Percentiles rank a stretch among this genome's conserved stretches.
phyloP scores from a whole-genome alignment of 1,140 invertebrate species.

The Anthonomus grandis region DNA sequence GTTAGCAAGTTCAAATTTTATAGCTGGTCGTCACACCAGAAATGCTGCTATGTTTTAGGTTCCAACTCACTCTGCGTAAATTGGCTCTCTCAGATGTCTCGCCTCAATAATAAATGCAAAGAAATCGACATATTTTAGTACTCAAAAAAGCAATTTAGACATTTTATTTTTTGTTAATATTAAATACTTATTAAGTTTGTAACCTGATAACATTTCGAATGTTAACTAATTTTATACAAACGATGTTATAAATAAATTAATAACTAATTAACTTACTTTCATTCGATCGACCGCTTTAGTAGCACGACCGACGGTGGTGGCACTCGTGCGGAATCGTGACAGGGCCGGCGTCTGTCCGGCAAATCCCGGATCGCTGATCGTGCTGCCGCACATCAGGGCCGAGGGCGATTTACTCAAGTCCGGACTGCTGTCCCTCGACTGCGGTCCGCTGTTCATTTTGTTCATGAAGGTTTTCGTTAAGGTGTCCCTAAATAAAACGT shows the following conservation, averaged over 20 bases:
- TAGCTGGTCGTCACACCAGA: too few relatives aligned
- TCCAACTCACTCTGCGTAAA: too few relatives aligned
- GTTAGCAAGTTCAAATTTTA: too few relatives aligned
- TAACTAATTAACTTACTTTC: conserved; percentile 9
- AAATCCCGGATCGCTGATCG: conserved; percentile 49
- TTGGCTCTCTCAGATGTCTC: too few relatives aligned
- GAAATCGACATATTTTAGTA: too few relatives aligned
- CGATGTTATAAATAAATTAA: too few relatives aligned
- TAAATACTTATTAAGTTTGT: too few relatives aligned
- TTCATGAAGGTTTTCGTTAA: conserved; percentile 62
- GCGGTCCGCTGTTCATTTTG: conserved; percentile 56
- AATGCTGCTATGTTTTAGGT: too few relatives aligned
- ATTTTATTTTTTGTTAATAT: not conserved
- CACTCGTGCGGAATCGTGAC: conserved; percentile 35
- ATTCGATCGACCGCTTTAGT: conserved; percentile 29
- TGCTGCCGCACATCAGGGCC: conserved; percentile 30
- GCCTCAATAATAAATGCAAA: too few relatives aligned
- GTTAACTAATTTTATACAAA: too few relatives aligned
- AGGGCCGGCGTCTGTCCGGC: conserved; percentile 48
- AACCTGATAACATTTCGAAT: too few relatives aligned
- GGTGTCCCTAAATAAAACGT: conserved; percentile 47
- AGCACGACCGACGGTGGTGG: conserved; percentile 28
- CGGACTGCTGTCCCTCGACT: conserved; percentile 33
- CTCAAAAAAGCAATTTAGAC: not conserved
- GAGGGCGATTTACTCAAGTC: conserved; percentile 52